phyloP scores from a whole-genome alignment of 2,888 invertebrate genomes.

The Polyommatus icarus region DNA sequence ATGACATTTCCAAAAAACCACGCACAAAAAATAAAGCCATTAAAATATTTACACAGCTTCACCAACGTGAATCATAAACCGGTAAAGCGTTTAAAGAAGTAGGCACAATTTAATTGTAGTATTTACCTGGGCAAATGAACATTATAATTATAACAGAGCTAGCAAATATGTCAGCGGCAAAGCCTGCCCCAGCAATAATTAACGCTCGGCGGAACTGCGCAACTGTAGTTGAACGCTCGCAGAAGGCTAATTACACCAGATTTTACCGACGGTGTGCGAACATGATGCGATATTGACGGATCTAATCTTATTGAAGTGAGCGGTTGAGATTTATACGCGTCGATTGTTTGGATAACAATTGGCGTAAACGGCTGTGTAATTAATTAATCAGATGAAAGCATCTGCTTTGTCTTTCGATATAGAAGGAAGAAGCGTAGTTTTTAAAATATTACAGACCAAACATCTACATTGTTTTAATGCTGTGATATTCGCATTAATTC shows the following conservation, averaged over 20 bases:
- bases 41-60: neutral
- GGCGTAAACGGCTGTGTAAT: neutral
- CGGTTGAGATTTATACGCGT: neutral
- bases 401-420: neutral
- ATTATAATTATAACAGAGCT: slow-evolving; percentile 25
- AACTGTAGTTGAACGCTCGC: slow-evolving; percentile 28
- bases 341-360: neutral
- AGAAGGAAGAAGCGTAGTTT: neutral
- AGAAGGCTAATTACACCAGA: slow-evolving; percentile 32
- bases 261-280: slow-evolving; percentile 28
- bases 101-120: slow-evolving; percentile 27
- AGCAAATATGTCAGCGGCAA: slow-evolving; percentile 32
- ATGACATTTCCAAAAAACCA: neutral
- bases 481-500: neutral
- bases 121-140: slow-evolving; percentile 32
- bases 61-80: neutral
- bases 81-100: neutral
- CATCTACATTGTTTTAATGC: neutral
- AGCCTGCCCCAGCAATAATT: slow-evolving; percentile 29
- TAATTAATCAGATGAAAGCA: neutral
- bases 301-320: neutral
- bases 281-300: slow-evolving; percentile 16
- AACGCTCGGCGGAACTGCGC: slow-evolving; percentile 32
- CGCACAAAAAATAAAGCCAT: neutral
- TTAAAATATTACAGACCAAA: neutral